Conservation (phyloP, 2,888 invertebrate genomes). For the Galeopsomyia nigrocyanea region DNA sequence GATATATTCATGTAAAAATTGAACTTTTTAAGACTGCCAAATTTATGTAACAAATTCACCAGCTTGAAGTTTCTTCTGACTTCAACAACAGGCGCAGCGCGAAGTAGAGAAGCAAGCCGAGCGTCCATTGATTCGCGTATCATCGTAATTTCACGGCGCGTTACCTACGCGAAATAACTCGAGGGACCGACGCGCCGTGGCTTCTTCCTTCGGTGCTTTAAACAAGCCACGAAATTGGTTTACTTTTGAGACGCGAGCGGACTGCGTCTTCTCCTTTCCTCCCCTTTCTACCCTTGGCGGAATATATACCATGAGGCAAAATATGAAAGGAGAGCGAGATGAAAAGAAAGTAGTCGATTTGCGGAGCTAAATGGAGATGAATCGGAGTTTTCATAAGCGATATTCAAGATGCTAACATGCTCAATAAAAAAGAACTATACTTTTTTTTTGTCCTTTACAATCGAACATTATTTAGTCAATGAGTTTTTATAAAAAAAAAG, state of each 20-base stretch:
- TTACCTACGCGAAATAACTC: slow-evolving; percentile 69
- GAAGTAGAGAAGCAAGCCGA: slow-evolving; percentile 46
- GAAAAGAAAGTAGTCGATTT: no score
- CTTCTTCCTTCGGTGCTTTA: slow-evolving; percentile 57
- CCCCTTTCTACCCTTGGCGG: neutral
- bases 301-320: no score
- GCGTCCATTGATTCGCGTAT: slow-evolving; percentile 68
- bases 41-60: no score
- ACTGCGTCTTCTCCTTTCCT: slow-evolving; percentile 30
- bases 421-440: no score
- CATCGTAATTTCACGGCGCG: slow-evolving; percentile 70
- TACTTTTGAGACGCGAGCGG: slow-evolving; percentile 61
- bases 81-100: slow-evolving; percentile 42
- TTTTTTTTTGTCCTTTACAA: no score
- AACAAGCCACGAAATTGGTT: slow-evolving; percentile 69
- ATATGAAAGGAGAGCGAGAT: no score
- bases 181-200: slow-evolving; percentile 58
- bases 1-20: no score
- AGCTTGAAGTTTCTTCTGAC: slow-evolving; percentile 45
- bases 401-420: no score
- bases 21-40: no score
- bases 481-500: no score
- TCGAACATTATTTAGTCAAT: no score
- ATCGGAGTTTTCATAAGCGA: neutral
- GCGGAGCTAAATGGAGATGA: slow-evolving; percentile 8